Conservation (phyloP, 1,140 invertebrate genomes). For the Phenacoccus solenopsis region DNA sequence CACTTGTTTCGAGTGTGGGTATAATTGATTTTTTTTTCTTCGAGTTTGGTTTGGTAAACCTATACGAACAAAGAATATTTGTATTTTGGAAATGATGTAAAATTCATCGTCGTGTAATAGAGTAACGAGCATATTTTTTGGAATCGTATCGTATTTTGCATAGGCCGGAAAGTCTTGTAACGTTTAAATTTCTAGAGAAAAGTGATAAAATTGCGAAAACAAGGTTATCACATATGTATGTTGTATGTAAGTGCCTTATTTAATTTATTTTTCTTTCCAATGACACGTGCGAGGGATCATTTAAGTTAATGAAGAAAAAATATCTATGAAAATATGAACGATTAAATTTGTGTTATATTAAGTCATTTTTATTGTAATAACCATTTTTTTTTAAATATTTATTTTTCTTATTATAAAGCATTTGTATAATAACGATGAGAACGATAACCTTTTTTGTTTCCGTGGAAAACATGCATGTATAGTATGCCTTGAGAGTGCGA, state of each 20-base stretch:
- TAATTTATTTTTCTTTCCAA: background rate
- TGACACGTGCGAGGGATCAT: background rate
- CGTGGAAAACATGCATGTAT: no score
- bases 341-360: conserved; percentile 4
- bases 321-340: no score
- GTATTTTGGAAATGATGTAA: no score
- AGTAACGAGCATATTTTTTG: no score
- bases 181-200: background rate
- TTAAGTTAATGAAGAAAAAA: background rate
- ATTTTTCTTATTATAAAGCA: background rate
- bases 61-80: no score
- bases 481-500: no score
- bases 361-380: background rate
- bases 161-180: background rate
- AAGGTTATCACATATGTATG: background rate
- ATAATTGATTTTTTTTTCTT: no score
- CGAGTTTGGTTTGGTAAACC: no score
- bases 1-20: no score
- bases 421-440: background rate
- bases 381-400: background rate
- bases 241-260: conserved; percentile 12
- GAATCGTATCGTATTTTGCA: background rate
- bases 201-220: background rate
- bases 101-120: no score
- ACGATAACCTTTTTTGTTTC: background rate